Evolutionary conservation across 2,888 invertebrate genomes (phyloP), one percentile per base, ranked within the genome.

Genomic region (Andrena camellia): DNA sequence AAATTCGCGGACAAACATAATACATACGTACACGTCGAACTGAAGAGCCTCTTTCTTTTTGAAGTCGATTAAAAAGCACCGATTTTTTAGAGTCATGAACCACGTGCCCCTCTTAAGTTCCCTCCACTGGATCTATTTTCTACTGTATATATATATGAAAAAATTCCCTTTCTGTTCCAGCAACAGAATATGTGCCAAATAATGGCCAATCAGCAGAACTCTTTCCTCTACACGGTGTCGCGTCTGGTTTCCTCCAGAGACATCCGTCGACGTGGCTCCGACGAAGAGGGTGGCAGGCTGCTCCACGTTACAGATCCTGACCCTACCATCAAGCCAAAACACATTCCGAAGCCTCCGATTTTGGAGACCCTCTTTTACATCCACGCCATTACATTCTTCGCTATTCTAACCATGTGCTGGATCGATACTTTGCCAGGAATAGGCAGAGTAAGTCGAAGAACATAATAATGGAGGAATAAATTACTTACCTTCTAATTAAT

Each of bases 351-450:
- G 82, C 93, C 93, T 31, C 92, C 93, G 23, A 86, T 93, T 48
- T 78, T 93, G 2, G 88, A 88, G 20, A 93, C 93, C 1, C 84
- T 93, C 10, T 90, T 92, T 73, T 95, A 95, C 94, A 93, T 95
- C 63, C 95, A 95, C 86, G 89, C 94, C 59, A 91, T 95, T 64
- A 92, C 94, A 33, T 93, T 95, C 78, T 80, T 94, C n/a, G 89
- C 94, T 31, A 92, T 95, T 54, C 73, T 95, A 68, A 86, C 92
- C 2, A 91, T 95, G 64, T 94, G 95, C 77, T 95, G 95, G 95
- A 93, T 95, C 26, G 95, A 95, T 90, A 94, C 95, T 52, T 91
- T 95, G 81, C 95, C 95, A 10, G 94, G 94, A 68, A 92, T 95
- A 77, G 95, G 95, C 86, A 94, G 95, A 90, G 95, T 95, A 92